Percentiles rank a stretch among this genome's conserved stretches.
These are phyloP conservation scores for Pentamera pediparva DNA, from an alignment of 53 echinoderm and acorn worm species.

Conservation along the genomic window DNA sequence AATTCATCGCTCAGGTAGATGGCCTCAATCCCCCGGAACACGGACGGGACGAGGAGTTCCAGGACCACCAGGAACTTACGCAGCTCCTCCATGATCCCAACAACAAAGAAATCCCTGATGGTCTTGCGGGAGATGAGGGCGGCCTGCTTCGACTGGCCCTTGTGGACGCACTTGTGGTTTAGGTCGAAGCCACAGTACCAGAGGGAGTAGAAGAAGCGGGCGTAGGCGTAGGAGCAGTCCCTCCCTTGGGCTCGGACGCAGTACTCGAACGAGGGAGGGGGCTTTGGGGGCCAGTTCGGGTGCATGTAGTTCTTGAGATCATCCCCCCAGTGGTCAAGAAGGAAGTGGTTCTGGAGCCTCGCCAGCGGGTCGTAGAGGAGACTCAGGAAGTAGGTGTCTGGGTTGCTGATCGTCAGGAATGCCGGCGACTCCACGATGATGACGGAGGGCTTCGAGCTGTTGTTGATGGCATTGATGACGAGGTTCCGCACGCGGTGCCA, in stretches of 20 bases:
- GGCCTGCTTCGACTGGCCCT: not conserved
- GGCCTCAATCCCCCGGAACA: not conserved
- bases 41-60: slow-evolving; percentile 8
- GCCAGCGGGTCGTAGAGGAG: not conserved
- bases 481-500: not conserved
- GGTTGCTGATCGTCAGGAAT: not conserved
- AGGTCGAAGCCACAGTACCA: slow-evolving; percentile 21
- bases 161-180: not conserved
- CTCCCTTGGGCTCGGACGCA: not conserved
- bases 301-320: not conserved
- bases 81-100: slow-evolving; percentile 11
- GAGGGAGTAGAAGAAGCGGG: not conserved
- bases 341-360: slow-evolving; percentile 5
- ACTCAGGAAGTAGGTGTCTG: not conserved
- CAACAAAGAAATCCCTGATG: not conserved
- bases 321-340: slow-evolving; percentile 28
- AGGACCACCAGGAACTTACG: not conserved
- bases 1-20: not conserved
- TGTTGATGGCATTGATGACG: not conserved
- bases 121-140: not conserved
- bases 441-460: slow-evolving; percentile 4
- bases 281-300: not conserved
- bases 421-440: slow-evolving; percentile 3
- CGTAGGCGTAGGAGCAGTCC: slow-evolving; percentile 3
- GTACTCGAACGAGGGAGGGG: not conserved